Evolutionary conservation across 2,888 invertebrate genomes (phyloP), one percentile per base, ranked within the genome.

Genomic region (Amphipoea oculea): DNA sequence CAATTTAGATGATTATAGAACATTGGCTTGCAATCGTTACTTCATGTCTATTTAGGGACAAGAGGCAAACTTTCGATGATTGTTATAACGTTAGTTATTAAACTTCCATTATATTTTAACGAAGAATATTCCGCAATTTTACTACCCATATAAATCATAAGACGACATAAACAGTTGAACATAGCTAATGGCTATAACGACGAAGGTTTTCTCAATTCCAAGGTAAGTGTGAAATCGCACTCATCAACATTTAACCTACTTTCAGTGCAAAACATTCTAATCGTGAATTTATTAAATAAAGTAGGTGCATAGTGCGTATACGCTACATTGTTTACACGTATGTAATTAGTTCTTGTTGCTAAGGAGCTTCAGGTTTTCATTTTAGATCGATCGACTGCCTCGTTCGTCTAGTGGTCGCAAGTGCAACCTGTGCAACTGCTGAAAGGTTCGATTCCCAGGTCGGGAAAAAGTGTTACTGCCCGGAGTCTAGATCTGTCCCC

Each of bases 191-290:
- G 75, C 72, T 82, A 79, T 83, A 84, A 81, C 70, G 54, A 78
- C 76, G 89, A 90, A 89, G 86, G 90, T 88, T 90, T 89, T 89
- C 84, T 86, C 77, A 88, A 84, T 84, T 86, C 86, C 90, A 91
- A 91, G 92, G 92, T 84, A 84, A 90, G 84, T 89, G 82, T 89
- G 90, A 89, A 88, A 91, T 90, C 89, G 85, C 88, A 86, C 89
- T 87, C 90, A 88, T 90, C 89, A 88, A 83, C 84, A 88, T 78
- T 86, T 89, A 88, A 89, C 89, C 89, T 85, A 89, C 86, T 87
- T 90, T 78, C 69, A 84, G 81, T 71, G 81, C 84, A 86, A 88
- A 85, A 88, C 89, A 84, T 88, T 88, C 88, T 88, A 87, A 86
- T 83, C 78, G 76, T 75, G 77, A 88, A 85, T 87, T 88, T 88